A percentile compares a stretch with the other conserved stretches of the same genome.
These are phyloP conservation scores for Pollenia angustigena DNA, from an alignment of 2,888 invertebrate species.

Conservation along the genomic window DNA sequence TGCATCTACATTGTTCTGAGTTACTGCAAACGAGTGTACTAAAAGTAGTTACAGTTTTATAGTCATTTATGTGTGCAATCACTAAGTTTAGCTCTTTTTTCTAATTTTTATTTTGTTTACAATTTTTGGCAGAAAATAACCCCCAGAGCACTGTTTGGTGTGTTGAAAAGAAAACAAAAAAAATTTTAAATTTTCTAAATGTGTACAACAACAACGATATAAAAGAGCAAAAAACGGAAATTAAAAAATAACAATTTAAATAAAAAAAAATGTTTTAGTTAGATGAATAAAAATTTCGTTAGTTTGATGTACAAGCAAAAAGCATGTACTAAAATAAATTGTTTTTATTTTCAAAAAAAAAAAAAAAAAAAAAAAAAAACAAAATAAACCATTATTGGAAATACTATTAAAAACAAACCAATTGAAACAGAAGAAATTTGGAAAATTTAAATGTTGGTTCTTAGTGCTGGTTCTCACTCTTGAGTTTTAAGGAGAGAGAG, in stretches of 20 bases:
- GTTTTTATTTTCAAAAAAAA: background rate
- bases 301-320: constrained; percentile 1
- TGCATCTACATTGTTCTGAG: constrained; percentile 20
- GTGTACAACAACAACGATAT: background rate
- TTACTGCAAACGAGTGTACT: constrained; percentile 23
- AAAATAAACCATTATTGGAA: too few relatives aligned
- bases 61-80: constrained; percentile 11
- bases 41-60: constrained; percentile 38
- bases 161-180: background rate
- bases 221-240: background rate
- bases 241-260: constrained; percentile 17
- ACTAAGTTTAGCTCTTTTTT: constrained; percentile 24
- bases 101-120: constrained; percentile 3
- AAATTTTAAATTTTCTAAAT: constrained; percentile 34
- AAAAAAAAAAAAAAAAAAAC: background rate
- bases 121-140: constrained; percentile 8
- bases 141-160: constrained; percentile 38
- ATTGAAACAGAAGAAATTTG: too few relatives aligned
- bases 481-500: too few relatives aligned
- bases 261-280: background rate
- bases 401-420: too few relatives aligned
- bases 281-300: constrained; percentile 12
- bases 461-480: too few relatives aligned
- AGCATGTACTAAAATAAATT: background rate
- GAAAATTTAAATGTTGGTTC: too few relatives aligned